Base-by-base conservation (phyloP, 2,888 invertebrate species). In the Pyrgus malvae region DNA sequence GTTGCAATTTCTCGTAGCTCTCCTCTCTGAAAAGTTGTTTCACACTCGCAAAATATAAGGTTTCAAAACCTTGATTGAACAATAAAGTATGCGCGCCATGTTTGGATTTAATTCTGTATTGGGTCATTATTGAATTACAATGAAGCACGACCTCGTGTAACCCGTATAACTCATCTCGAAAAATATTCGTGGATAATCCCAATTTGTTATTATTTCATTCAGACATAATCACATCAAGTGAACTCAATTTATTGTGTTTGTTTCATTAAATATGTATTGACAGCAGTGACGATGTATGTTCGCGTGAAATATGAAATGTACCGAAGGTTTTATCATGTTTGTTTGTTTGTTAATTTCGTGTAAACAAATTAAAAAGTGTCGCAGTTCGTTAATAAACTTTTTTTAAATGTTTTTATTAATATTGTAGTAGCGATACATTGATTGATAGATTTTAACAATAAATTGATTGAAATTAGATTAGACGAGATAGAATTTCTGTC, bases 241-340 rank as follows among this genome's bases (percentile, higher is more conserved):
- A 65, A 64, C 64, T 64, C 63, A 55, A 65, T 69, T 65, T 67
- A 60, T 68, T 68, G 56, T 69, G 68, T 71, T 69, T 65, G 63
- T 63, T 55, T 65, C 61, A 68, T 73, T 70, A 65, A 55, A 48
- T 58, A 59, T 55, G 37, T 55, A 59, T 50, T 56, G 49, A 57
- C 53, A 21, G 21, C 31, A 14, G 35, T 45, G 48, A 48, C 53
- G 42, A 46, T 57, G 42, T 23, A 54, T 54, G 42, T 56, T 46
- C 57, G 48, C 50, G 57, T 57, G 49, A 59, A 59, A 58, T 56
- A 56, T 54, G 37, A 33, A 54, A 56, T 54, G 45, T 21, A 45
- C 29, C 29, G 42, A 27, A 19, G 17, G 31, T 53, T 48, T 53
- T 45, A 46, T 40, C 16, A 17, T 37, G 40, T 45, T 45, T 45